Percentiles rank a stretch among this genome's conserved stretches.
These are phyloP conservation scores for Folsomia manolachei DNA, from an alignment of 2,888 invertebrate species.

Conservation along the genomic window DNA sequence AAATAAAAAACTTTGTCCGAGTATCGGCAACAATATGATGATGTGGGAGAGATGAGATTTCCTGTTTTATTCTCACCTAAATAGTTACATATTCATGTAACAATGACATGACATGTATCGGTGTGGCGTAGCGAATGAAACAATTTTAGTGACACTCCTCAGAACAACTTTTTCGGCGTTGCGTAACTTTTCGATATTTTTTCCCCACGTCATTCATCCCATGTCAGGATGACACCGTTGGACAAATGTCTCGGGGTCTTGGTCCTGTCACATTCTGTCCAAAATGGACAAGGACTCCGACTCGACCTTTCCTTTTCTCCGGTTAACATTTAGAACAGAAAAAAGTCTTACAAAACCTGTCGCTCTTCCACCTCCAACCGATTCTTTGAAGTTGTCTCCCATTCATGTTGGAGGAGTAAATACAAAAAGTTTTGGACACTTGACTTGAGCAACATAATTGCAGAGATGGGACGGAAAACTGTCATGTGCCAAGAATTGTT, in stretches of 20 bases:
- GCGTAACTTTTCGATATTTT: too few relatives aligned
- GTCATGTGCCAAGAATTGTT: neutral
- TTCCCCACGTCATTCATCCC: slow-evolving; percentile 1
- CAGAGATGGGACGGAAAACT: neutral
- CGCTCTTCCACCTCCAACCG: slow-evolving; percentile 6
- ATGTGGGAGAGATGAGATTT: neutral
- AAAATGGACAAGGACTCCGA: slow-evolving; percentile 9
- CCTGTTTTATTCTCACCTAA: neutral
- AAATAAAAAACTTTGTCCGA: slow-evolving; percentile 36
- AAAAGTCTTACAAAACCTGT: slow-evolving; percentile 23
- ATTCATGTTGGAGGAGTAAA: neutral
- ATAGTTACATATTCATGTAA: slow-evolving; percentile 8
- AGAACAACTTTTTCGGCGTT: too few relatives aligned
- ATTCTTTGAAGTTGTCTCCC: neutral
- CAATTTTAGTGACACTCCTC: neutral
- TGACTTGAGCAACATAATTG: neutral
- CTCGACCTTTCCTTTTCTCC: slow-evolving; percentile 11
- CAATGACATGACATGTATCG: neutral
- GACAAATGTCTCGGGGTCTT: neutral
- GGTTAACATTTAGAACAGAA: too few relatives aligned
- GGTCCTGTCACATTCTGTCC: slow-evolving; percentile 1
- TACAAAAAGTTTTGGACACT: too few relatives aligned
- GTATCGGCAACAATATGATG: slow-evolving; percentile 22
- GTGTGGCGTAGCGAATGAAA: neutral
- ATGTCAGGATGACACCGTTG: slow-evolving; percentile 6